A percentile compares a stretch with the other conserved stretches of the same genome.
These are phyloP conservation scores for Torymus aiolomorphi DNA, from an alignment of 2,888 invertebrate species.

Conservation along the genomic window DNA sequence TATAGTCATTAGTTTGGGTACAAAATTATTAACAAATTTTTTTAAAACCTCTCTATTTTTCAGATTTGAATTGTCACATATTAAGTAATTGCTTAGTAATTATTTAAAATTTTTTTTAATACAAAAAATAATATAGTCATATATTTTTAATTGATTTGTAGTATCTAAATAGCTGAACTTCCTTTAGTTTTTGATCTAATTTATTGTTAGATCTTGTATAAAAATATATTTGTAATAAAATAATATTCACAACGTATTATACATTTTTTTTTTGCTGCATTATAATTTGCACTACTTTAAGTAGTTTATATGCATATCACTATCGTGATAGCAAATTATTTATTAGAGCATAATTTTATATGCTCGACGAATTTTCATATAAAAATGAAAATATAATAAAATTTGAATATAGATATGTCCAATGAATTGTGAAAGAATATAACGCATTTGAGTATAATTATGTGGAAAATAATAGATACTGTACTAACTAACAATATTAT, in stretches of 20 bases:
- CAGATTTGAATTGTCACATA: constrained; percentile 6
- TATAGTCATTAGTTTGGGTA: constrained; percentile 19
- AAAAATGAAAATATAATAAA: too few species aligned
- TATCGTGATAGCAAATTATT: too few species aligned
- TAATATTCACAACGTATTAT: constrained; percentile 12
- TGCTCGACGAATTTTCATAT: too few species aligned
- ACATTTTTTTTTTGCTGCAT: constrained; percentile 14
- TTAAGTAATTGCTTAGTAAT: neutral
- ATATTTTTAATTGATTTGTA: constrained; percentile 15
- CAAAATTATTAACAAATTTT: constrained; percentile 22
- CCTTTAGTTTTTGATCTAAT: constrained; percentile 20
- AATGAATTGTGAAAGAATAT: too few species aligned
- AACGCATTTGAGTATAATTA: too few species aligned
- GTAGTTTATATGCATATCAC: too few species aligned
- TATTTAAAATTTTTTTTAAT: neutral
- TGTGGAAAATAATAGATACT: too few species aligned
- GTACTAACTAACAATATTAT: too few species aligned
- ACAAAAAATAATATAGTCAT: neutral
- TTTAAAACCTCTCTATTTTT: constrained; percentile 20
- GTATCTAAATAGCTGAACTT: constrained; percentile 15
- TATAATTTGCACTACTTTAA: neutral
- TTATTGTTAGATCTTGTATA: constrained; percentile 48
- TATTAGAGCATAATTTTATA: too few species aligned
- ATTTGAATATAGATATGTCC: too few species aligned
- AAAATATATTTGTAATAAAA: constrained; percentile 50